Base-by-base conservation (phyloP, 2,797 vertebrate genomes). In the Luscinia megarhynchos region DNA sequence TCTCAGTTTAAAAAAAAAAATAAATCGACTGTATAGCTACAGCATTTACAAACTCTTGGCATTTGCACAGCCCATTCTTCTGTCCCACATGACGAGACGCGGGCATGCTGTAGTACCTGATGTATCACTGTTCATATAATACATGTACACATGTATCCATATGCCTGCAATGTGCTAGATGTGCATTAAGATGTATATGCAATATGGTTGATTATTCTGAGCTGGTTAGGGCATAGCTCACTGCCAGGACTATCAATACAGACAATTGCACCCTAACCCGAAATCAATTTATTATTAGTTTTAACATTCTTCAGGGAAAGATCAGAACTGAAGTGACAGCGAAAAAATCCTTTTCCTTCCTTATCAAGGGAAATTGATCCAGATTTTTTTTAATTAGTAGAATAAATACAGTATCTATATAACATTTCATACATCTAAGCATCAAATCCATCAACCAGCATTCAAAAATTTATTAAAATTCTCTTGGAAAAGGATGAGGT, bases 111-210 rank as follows among this genome's bases (percentile, higher is more conserved):
- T 4, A 73, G 53, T 6, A 40, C n/a, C 68, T 66, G 20, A 15
- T 15, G 6, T 14, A 38, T 15, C 19, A 19, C 6, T 9, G 5
- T 23, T 41, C n/a, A 9, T 36, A 19, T 11, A 62, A 46, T 7
- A 61, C 2, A 2, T 3, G 8, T 13, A 73, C 17, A 9, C 32
- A 69, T 1, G 3, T 9, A 69, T 9, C 20, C 45, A 34, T 14
- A 40, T 3, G 3, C 3, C 10, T 18, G 11, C 2, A 61, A 61
- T 2, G 3, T 2, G 5, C 10, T 27, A 13, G 2, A 53, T 10
- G 18, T 48, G 16, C 12, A 27, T 63, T 53, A 63, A 38, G 20
- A 48, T 27, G 11, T 5, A 19, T 6, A 46, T 23, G 15, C 15
- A 41, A 46, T 13, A 66, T 2, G 67, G 27, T 1, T 38, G 13